Evolutionary conservation across 2,888 invertebrate species (phyloP).

Genomic region (Sinelater perroti): DNA sequence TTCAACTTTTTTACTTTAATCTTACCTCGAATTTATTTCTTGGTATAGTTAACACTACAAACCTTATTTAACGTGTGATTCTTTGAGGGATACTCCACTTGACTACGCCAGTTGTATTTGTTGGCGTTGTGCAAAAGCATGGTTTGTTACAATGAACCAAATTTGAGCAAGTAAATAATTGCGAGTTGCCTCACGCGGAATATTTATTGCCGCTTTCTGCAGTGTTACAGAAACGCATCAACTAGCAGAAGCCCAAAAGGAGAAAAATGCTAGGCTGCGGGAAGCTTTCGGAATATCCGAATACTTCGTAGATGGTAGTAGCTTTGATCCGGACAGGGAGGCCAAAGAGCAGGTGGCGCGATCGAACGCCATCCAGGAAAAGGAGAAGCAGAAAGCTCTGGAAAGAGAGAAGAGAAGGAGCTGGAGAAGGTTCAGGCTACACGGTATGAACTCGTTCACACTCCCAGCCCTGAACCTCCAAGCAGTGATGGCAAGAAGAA

Average conservation of each 20-base stretch:
- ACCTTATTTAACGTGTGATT: slow-evolving; percentile 12
- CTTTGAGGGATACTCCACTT: too few species aligned
- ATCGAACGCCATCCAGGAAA: slow-evolving; percentile 60
- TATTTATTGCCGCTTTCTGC: slow-evolving; percentile 46
- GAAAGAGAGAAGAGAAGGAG: slow-evolving; percentile 65
- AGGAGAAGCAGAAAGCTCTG: slow-evolving; percentile 53
- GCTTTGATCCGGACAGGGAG: slow-evolving; percentile 83
- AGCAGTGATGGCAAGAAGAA: slow-evolving; percentile 58
- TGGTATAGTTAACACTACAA: slow-evolving; percentile 4
- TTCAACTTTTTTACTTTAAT: too few species aligned
- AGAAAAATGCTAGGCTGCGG: slow-evolving; percentile 91
- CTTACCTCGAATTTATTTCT: too few species aligned
- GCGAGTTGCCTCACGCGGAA: too few species aligned
- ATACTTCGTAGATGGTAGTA: slow-evolving; percentile 92
- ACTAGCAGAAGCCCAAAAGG: slow-evolving; percentile 93
- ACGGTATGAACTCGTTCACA: slow-evolving; percentile 78
- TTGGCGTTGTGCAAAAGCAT: background rate
- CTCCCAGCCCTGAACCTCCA: slow-evolving; percentile 72
- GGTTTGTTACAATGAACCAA: slow-evolving; percentile 23
- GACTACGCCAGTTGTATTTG: background rate
- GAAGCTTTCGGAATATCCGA: slow-evolving; percentile 96
- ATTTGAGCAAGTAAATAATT: slow-evolving; percentile 1
- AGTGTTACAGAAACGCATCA: slow-evolving; percentile 96
- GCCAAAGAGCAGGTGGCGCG: slow-evolving; percentile 67
- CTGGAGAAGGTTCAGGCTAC: slow-evolving; percentile 60